phyloP scores from a whole-genome alignment of 2,888 invertebrate genomes.

The Belgica antarctica region DNA sequence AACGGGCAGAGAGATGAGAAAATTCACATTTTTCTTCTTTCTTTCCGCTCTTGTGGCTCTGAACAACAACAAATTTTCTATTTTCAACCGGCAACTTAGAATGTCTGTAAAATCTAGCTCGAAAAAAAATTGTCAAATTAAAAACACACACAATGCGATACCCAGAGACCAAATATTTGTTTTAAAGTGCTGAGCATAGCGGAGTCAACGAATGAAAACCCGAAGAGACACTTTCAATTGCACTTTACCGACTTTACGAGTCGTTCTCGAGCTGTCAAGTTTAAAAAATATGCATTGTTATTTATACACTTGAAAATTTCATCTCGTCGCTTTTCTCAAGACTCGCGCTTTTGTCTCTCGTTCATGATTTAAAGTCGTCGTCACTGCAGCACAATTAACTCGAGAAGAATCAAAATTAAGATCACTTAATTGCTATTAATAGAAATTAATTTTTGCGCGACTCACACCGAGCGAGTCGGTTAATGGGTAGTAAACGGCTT shows the following conservation, averaged over 20 bases:
- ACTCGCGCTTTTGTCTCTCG: too few species aligned
- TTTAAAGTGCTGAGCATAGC: constrained; percentile 28
- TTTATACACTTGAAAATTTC: constrained; percentile 37
- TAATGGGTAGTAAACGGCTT: background rate
- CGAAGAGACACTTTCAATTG: constrained; percentile 37
- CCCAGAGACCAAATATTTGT: constrained; percentile 30
- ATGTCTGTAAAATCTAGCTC: background rate
- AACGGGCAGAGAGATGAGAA: background rate
- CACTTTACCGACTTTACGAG: constrained; percentile 31
- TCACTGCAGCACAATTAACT: background rate
- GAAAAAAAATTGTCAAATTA: constrained; percentile 7
- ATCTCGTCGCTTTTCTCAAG: background rate
- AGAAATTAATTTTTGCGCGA: constrained; percentile 24
- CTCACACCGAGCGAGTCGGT: constrained; percentile 10
- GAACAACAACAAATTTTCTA: background rate
- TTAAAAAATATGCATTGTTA: constrained; percentile 39
- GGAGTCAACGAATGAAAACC: constrained; percentile 1
- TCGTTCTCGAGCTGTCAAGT: constrained; percentile 25
- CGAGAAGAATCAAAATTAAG: constrained; percentile 13
- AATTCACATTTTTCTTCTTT: background rate
- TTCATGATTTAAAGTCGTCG: background rate
- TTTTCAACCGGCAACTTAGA: background rate
- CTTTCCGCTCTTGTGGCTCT: background rate
- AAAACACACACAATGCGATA: constrained; percentile 4
- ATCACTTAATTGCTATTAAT: constrained; percentile 25